A percentile compares a stretch with the other conserved stretches of the same genome.
phyloP scores from a whole-genome alignment of 2,797 vertebrate genomes.

The Euthynnus affinis region DNA sequence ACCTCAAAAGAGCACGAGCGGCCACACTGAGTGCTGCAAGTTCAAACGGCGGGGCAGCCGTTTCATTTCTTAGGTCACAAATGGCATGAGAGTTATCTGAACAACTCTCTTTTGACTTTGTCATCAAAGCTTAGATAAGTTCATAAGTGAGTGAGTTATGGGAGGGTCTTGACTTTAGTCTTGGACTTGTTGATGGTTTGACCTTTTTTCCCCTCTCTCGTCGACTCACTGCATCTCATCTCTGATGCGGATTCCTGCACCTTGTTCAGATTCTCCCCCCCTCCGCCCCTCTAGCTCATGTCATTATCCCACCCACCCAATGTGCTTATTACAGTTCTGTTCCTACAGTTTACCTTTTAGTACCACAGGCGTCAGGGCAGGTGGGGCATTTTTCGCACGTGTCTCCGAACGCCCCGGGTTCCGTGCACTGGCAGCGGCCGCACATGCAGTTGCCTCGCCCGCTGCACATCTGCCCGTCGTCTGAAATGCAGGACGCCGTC shows the following conservation, averaged over 20 bases:
- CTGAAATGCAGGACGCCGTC: constrained; percentile 87
- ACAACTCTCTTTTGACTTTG: constrained; percentile 3
- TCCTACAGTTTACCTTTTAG: constrained; percentile 88
- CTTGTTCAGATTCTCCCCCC: background rate
- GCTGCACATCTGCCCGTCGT: constrained; percentile 93
- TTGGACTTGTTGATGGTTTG: background rate
- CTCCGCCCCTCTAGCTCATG: background rate
- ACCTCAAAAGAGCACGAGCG: constrained; percentile 24
- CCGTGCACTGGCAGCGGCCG: constrained; percentile 92
- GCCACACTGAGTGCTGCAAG: background rate
- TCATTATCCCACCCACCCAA: background rate
- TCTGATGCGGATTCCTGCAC: background rate
- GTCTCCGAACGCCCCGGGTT: constrained; percentile 95
- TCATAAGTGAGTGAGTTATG: constrained; percentile 27
- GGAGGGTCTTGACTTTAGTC: background rate
- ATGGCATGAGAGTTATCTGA: constrained; percentile 46
- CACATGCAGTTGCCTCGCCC: constrained; percentile 91
- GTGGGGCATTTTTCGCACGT: constrained; percentile 97
- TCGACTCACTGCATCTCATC: constrained; percentile 3
- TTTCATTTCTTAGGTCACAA: constrained; percentile 40
- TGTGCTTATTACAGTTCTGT: background rate
- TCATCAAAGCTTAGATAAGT: constrained; percentile 35
- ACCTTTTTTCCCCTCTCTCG: constrained; percentile 7
- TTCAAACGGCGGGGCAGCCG: constrained; percentile 5
- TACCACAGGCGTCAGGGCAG: constrained; percentile 94